These are phyloP conservation scores for Drosophila suzukii DNA, from an alignment of 1,140 invertebrate species.

Conservation along the genomic window DNA sequence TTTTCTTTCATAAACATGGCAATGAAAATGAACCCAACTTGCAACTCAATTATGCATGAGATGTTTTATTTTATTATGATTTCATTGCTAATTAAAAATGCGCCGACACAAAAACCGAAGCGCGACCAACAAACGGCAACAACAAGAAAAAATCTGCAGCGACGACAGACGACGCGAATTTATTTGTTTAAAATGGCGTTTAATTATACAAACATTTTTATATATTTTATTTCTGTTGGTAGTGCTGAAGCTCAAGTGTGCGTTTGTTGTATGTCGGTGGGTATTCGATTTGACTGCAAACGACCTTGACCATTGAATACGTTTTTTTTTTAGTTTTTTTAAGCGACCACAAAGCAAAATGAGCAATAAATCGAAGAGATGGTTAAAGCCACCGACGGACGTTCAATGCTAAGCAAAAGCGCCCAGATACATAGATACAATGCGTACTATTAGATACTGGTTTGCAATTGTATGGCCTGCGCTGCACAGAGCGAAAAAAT, in stretches of 20 bases:
- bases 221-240: conserved; percentile 28
- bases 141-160: conserved; percentile 28
- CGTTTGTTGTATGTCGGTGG: conserved; percentile 11
- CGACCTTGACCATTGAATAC: conserved; percentile 81
- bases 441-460: conserved; percentile 53
- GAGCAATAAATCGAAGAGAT: conserved; percentile 76
- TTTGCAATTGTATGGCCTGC: conserved; percentile 34
- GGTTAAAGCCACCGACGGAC: conserved; percentile 48
- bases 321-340: conserved; percentile 44
- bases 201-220: conserved; percentile 77
- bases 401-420: conserved; percentile 37
- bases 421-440: conserved; percentile 46
- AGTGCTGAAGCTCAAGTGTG: conserved; percentile 26
- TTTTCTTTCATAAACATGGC: conserved; percentile 41
- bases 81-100: conserved; percentile 79
- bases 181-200: conserved; percentile 78
- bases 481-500: neutral
- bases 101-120: conserved; percentile 51
- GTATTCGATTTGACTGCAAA: conserved; percentile 72
- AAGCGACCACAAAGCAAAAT: conserved; percentile 70
- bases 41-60: conserved; percentile 69
- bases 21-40: conserved; percentile 56
- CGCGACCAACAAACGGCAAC: conserved; percentile 31
- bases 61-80: conserved; percentile 69
- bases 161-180: conserved; percentile 50